These are phyloP conservation scores for Heliconius nattereri DNA, from an alignment of 1,140 invertebrate species.

Conservation along the genomic window DNA sequence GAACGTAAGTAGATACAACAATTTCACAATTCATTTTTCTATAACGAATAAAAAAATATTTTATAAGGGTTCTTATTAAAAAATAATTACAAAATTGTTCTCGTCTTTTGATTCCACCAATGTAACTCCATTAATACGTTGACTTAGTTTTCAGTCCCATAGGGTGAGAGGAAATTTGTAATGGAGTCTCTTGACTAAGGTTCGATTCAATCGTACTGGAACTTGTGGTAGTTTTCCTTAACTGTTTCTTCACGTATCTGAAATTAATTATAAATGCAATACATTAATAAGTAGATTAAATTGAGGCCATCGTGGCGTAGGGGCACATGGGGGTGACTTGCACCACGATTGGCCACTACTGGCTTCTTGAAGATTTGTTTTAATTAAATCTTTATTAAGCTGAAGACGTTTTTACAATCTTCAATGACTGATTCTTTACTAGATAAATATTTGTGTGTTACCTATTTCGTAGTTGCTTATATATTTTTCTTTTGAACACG, in stretches of 20 bases:
- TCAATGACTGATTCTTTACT: neutral
- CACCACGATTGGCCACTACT: no score
- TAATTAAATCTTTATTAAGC: neutral
- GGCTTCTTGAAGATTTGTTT: no score
- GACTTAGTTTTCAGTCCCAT: constrained; percentile 6
- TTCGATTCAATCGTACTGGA: constrained; percentile 38
- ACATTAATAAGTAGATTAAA: no score
- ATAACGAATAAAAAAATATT: no score
- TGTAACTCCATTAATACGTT: neutral
- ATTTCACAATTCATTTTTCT: no score
- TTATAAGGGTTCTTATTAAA: no score
- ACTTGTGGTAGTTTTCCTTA: constrained; percentile 22
- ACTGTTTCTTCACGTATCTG: constrained; percentile 2
- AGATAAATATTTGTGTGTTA: neutral
- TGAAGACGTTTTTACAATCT: neutral
- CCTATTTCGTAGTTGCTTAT: neutral
- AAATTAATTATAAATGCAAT: neutral
- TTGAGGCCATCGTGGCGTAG: no score
- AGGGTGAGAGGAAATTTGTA: constrained; percentile 27
- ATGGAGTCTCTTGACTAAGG: constrained; percentile 33
- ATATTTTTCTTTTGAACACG: constrained; percentile 69
- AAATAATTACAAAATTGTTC: no score
- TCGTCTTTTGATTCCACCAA: no score
- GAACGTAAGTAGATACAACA: no score
- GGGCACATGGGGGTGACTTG: no score